Percentiles rank a stretch among this genome's conserved stretches.
Evolutionary conservation across 2,797 vertebrate species (phyloP).

Genomic region (Rhadinocentrus ornatus): DNA sequence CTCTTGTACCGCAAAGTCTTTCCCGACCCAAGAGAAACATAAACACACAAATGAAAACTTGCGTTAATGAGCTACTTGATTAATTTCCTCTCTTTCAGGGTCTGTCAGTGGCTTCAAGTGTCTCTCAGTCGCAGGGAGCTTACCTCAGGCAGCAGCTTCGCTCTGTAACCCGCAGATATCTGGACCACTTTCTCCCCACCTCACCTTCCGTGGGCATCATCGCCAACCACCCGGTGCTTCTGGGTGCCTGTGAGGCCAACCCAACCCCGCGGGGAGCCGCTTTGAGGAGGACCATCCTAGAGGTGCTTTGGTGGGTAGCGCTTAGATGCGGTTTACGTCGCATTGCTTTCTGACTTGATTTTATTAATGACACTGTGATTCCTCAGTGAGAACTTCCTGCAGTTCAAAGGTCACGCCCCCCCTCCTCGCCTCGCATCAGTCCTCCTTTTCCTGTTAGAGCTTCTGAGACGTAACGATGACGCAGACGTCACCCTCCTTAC

Average conservation of each 20-base stretch:
- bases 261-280: conserved; percentile 67
- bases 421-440: conserved; percentile 86
- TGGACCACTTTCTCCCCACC: conserved; percentile 91
- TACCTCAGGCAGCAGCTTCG: conserved; percentile 92
- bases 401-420: conserved; percentile 88
- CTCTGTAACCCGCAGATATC: conserved; percentile 87
- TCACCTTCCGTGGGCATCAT: conserved; percentile 72
- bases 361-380: background rate
- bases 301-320: conserved; percentile 86
- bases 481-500: conserved; percentile 79
- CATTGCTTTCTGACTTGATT: too few species aligned
- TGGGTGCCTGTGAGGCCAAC: conserved; percentile 82
- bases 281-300: conserved; percentile 85
- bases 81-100: conserved; percentile 80
- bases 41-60: background rate
- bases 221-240: conserved; percentile 90
- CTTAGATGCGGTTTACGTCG: background rate
- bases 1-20: background rate
- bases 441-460: conserved; percentile 88
- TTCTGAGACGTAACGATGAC: conserved; percentile 84
- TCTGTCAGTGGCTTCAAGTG: conserved; percentile 86
- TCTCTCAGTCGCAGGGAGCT: conserved; percentile 87
- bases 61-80: background rate
- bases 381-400: conserved; percentile 88
- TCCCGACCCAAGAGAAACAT: background rate